Percentiles rank a stretch among this genome's conserved stretches.
Evolutionary conservation across 2,113 vertebrate genomes (phyloP).

Genomic region (Xiphorhynchus elegans): DNA sequence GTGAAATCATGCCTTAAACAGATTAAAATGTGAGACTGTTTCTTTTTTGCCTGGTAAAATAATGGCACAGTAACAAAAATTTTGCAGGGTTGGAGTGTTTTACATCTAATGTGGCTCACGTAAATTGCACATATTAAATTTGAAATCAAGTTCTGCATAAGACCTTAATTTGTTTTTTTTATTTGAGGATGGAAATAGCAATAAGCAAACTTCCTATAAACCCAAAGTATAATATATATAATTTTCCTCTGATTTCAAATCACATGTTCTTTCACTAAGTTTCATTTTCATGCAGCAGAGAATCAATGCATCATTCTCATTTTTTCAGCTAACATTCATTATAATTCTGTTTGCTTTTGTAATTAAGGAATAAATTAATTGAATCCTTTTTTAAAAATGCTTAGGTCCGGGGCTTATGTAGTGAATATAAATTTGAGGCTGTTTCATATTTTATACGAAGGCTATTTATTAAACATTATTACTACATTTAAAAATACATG

Average conservation of each 20-base stretch:
- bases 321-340: not conserved
- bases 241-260: not conserved
- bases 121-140: not conserved
- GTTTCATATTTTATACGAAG: not conserved
- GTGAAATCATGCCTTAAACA: conserved; percentile 36
- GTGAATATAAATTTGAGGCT: not conserved
- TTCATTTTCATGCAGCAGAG: not conserved
- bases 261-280: not conserved
- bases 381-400: not conserved
- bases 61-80: not conserved
- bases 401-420: not conserved
- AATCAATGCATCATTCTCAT: not conserved
- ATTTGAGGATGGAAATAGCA: not conserved
- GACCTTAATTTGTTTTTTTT: not conserved
- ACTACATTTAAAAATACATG: not conserved
- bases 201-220: not conserved
- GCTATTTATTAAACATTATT: not conserved
- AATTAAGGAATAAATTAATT: not conserved
- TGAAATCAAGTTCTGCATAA: not conserved
- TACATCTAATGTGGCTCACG: not conserved
- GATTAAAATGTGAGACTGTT: not conserved
- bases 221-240: not conserved
- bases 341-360: not conserved
- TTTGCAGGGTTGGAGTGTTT: not conserved
- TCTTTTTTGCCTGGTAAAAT: not conserved